These are phyloP conservation scores for Gobius niger DNA, from an alignment of 2,113 vertebrate species.

Conservation along the genomic window DNA sequence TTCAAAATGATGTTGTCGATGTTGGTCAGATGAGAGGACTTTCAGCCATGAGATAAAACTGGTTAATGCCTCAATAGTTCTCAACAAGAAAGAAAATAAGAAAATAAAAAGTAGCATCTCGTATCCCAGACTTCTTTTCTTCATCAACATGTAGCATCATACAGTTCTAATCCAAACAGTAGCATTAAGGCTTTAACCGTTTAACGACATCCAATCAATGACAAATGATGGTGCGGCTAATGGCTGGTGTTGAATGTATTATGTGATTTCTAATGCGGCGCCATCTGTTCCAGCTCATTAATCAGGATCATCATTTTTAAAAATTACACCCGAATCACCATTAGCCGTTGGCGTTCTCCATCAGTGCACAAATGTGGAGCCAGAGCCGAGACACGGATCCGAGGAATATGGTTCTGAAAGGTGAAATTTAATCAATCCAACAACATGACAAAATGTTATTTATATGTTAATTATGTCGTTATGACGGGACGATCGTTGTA, in stretches of 20 bases:
- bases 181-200: not conserved
- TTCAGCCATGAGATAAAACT: too few species aligned
- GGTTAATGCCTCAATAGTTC: too few species aligned
- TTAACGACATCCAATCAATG: constrained; percentile 6
- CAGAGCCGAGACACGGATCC: not conserved
- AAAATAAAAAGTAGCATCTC: too few species aligned
- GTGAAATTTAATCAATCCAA: not conserved
- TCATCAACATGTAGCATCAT: not conserved
- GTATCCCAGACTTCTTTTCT: too few species aligned
- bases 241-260: constrained; percentile 12
- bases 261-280: constrained; percentile 9
- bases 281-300: constrained; percentile 7
- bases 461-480: not conserved
- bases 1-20: too few species aligned
- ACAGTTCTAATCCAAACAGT: not conserved
- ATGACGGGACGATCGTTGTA: not conserved
- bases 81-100: not conserved
- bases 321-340: constrained; percentile 6
- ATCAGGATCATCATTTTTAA: constrained; percentile 10
- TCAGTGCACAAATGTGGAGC: not conserved
- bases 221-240: constrained; percentile 3
- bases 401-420: not conserved
- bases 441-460: not conserved
- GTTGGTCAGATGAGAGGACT: too few species aligned
- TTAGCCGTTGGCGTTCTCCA: constrained; percentile 1